Evolutionary conservation across 1,140 invertebrate species (phyloP).

Genomic region (Druon quercuslanigerum): DNA sequence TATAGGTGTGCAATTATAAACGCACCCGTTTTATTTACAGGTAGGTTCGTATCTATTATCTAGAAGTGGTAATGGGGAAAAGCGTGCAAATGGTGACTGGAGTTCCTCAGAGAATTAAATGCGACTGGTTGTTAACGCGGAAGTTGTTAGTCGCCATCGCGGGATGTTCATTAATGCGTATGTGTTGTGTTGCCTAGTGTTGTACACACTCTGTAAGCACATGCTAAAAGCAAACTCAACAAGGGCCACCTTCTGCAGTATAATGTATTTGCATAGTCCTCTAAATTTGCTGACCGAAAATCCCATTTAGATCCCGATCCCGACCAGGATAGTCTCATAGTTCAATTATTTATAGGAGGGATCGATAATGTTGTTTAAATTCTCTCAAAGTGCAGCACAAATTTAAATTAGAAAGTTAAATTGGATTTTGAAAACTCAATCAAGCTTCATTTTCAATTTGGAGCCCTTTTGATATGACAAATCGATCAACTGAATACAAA

Average conservation of each 20-base stretch:
- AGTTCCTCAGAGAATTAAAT: constrained; percentile 13
- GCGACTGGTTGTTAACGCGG: constrained; percentile 1
- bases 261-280: constrained; percentile 9
- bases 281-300: constrained; percentile 11
- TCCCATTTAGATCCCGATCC: not conserved
- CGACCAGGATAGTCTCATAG: not conserved
- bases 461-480: too few relatives aligned
- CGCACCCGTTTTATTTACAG: constrained; percentile 7
- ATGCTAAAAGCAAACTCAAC: not conserved
- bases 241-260: not conserved
- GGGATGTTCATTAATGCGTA: not conserved
- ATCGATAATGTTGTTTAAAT: not conserved
- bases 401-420: not conserved
- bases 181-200: too few relatives aligned
- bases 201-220: not conserved
- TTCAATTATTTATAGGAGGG: constrained; percentile 10
- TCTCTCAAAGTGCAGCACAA: not conserved
- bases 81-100: not conserved
- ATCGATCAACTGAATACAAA: too few relatives aligned
- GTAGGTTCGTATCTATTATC: not conserved
- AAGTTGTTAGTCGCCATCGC: constrained; percentile 11
- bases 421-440: too few relatives aligned
- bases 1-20: not conserved
- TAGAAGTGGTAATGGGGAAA: not conserved
- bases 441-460: too few relatives aligned